Evolutionary conservation across 2,113 vertebrate genomes (phyloP).

Genomic region (Stictonetta naevosa): DNA sequence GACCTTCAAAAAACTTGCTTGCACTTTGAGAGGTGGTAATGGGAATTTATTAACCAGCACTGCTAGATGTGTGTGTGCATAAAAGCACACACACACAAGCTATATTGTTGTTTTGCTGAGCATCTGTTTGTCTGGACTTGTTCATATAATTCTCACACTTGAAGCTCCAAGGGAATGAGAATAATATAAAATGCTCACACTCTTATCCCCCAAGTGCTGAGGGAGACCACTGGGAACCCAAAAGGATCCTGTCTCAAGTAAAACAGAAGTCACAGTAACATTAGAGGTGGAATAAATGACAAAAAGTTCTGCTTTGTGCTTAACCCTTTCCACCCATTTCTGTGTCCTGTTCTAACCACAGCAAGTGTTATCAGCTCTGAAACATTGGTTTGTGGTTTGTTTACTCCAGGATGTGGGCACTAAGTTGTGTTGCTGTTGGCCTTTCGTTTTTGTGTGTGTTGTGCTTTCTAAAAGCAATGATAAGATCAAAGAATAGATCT

Average conservation of each 20-base stretch:
- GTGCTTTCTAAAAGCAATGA: not conserved
- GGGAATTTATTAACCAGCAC: not conserved
- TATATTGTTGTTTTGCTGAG: not conserved
- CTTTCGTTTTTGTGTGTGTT: not conserved
- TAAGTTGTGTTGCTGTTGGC: not conserved
- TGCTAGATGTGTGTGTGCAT: not conserved
- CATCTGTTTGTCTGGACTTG: conserved; percentile 62
- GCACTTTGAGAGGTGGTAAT: not conserved
- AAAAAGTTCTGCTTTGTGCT: not conserved
- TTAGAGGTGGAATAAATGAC: not conserved
- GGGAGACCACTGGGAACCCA: not conserved
- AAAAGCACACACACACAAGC: not conserved
- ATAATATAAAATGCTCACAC: conserved; percentile 22
- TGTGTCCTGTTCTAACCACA: conserved; percentile 23
- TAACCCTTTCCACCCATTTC: conserved; percentile 23
- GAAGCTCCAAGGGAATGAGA: conserved; percentile 56
- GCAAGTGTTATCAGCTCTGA: not conserved
- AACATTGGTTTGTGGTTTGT: conserved; percentile 50
- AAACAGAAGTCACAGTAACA: not conserved
- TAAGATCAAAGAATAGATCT: not conserved
- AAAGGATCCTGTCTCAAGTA: not conserved
- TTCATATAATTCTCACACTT: conserved; percentile 42
- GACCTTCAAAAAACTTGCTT: not conserved
- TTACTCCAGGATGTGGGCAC: conserved; percentile 5
- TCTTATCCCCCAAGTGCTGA: conserved; percentile 53